Percentiles rank a stretch among this genome's conserved stretches.
Evolutionary conservation across 2,888 invertebrate genomes (phyloP).

Genomic region (Microplitis deprimator): DNA sequence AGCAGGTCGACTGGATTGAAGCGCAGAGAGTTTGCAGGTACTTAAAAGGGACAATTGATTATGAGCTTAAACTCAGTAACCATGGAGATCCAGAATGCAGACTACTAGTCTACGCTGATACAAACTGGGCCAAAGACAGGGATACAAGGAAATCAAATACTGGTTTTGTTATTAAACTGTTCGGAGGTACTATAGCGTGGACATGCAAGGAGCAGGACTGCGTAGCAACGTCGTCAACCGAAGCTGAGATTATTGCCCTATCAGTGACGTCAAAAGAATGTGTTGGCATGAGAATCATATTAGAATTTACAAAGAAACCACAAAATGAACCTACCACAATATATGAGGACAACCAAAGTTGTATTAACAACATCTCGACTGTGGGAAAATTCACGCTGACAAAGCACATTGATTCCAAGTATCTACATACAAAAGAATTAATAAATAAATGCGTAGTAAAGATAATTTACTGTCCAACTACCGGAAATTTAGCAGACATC

Average conservation of each 20-base stretch:
- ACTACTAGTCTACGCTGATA: neutral
- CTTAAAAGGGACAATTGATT: slow-evolving; percentile 38
- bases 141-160: neutral
- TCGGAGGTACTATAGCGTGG: slow-evolving; percentile 45
- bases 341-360: too few relatives aligned
- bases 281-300: neutral
- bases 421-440: neutral
- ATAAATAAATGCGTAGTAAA: neutral
- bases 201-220: slow-evolving; percentile 55
- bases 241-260: slow-evolving; percentile 54
- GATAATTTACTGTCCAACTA: neutral
- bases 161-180: neutral
- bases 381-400: too few relatives aligned
- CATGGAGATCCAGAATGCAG: neutral
- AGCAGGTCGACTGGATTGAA: slow-evolving; percentile 33
- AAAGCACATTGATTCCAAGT: neutral
- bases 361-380: too few relatives aligned
- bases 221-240: slow-evolving; percentile 49
- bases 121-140: neutral
- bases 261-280: slow-evolving; percentile 43
- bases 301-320: neutral
- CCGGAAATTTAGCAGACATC: neutral
- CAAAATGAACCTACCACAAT: too few relatives aligned
- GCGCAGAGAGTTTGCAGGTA: slow-evolving; percentile 45
- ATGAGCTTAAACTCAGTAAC: neutral